phyloP scores from a whole-genome alignment of 2,113 vertebrate species.

The Scomber scombrus region DNA sequence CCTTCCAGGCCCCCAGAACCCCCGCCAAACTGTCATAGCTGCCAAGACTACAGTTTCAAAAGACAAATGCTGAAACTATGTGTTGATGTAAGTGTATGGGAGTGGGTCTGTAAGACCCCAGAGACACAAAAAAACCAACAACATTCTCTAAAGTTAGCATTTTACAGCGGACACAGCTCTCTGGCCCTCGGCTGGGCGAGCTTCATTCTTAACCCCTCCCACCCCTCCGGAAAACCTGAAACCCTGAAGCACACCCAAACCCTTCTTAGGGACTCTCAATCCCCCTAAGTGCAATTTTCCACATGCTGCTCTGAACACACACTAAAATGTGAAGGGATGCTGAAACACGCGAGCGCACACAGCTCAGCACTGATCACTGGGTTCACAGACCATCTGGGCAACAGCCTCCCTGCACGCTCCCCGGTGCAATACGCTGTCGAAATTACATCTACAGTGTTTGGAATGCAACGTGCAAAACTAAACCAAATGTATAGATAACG shows the following conservation, averaged over 20 bases:
- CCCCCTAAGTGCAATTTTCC: constrained; percentile 65
- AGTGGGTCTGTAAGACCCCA: constrained; percentile 62
- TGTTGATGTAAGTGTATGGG: constrained; percentile 82
- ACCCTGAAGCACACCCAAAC: constrained; percentile 47
- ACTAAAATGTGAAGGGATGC: constrained; percentile 62
- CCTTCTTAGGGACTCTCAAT: constrained; percentile 56
- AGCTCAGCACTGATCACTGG: constrained; percentile 54
- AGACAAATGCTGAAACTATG: constrained; percentile 82
- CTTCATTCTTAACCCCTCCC: constrained; percentile 51
- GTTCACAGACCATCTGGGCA: constrained; percentile 77
- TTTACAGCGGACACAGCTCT: constrained; percentile 47
- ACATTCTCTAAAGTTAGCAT: constrained; percentile 72
- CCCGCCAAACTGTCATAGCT: constrained; percentile 70
- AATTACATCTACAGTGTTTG: constrained; percentile 48
- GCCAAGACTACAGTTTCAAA: constrained; percentile 75
- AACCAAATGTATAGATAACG: constrained; percentile 59
- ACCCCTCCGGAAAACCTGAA: not conserved
- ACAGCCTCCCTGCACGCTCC: constrained; percentile 54
- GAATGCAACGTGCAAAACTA: constrained; percentile 53
- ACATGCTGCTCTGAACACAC: constrained; percentile 65
- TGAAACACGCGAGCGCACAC: constrained; percentile 63
- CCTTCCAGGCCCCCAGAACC: constrained; percentile 80
- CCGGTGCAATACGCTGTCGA: constrained; percentile 41
- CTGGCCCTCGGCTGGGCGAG: constrained; percentile 55
- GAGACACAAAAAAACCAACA: constrained; percentile 16